phyloP scores from a whole-genome alignment of 1,140 invertebrate species.

The Piezodorus guildinii region DNA sequence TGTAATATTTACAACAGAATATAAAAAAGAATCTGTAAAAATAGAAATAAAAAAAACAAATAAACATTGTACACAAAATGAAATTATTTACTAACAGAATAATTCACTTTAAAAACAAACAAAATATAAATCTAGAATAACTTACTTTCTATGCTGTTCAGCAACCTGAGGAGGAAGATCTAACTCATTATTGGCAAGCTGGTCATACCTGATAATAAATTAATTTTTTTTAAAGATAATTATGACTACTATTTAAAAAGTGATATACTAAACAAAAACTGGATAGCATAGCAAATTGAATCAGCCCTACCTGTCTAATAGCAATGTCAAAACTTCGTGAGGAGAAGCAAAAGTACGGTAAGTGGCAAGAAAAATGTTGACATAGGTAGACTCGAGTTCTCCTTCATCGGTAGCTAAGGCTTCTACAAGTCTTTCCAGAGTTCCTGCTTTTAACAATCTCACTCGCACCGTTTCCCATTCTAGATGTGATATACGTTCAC shows the following conservation, averaged over 20 bases:
- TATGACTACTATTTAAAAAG: background rate
- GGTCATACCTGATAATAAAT: slow-evolving; percentile 34
- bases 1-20: too few relatives aligned
- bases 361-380: slow-evolving; percentile 93
- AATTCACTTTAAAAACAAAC: too few relatives aligned
- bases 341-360: slow-evolving; percentile 79
- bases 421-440: slow-evolving; percentile 82
- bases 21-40: too few relatives aligned
- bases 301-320: slow-evolving; percentile 59
- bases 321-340: slow-evolving; percentile 65
- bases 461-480: slow-evolving; percentile 99
- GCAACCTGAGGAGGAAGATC: slow-evolving; percentile 33
- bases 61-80: too few relatives aligned
- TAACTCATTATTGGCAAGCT: slow-evolving; percentile 32
- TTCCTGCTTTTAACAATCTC: slow-evolving; percentile 91
- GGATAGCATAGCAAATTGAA: background rate
- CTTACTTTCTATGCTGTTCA: slow-evolving; percentile 63
- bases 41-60: too few relatives aligned
- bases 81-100: too few relatives aligned
- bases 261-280: background rate
- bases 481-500: slow-evolving; percentile 85
- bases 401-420: slow-evolving; percentile 84
- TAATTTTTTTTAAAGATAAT: background rate
- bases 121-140: slow-evolving; percentile 16
- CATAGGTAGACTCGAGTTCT: slow-evolving; percentile 92